Evolutionary conservation across 1,140 invertebrate genomes (phyloP).

Genomic region (Palaemon carinicauda): DNA sequence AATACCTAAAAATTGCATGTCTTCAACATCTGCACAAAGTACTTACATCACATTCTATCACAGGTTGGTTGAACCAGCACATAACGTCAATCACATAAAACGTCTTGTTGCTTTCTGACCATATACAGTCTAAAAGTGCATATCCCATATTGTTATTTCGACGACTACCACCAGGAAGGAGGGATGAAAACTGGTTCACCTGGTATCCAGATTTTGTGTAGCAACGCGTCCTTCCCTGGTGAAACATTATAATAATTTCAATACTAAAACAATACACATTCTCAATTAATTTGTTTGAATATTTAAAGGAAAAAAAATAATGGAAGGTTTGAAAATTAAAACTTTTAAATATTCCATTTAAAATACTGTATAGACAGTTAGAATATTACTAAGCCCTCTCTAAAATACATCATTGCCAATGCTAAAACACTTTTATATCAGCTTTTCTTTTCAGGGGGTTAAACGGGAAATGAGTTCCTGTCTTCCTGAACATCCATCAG

Average conservation of each 20-base stretch:
- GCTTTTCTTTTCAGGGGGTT: too few species aligned
- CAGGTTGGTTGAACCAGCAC: constrained; percentile 54
- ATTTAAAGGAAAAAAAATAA: too few species aligned
- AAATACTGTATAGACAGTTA: too few species aligned
- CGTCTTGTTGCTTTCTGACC: constrained; percentile 63
- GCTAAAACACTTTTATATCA: too few species aligned
- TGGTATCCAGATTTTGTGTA: constrained; percentile 76
- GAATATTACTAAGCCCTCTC: too few species aligned
- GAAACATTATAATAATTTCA: not conserved
- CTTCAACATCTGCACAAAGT: not conserved
- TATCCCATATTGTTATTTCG: constrained; percentile 32
- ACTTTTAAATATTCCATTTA: too few species aligned
- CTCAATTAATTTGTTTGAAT: too few species aligned
- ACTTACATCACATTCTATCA: constrained; percentile 55
- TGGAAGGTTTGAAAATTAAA: too few species aligned
- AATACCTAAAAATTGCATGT: not conserved
- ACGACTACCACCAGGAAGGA: constrained; percentile 78
- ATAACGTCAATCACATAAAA: constrained; percentile 69
- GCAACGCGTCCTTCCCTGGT: constrained; percentile 75
- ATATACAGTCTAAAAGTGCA: constrained; percentile 68
- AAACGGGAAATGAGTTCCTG: too few species aligned
- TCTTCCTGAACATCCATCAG: too few species aligned
- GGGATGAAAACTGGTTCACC: constrained; percentile 71
- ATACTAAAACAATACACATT: too few species aligned
- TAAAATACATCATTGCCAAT: too few species aligned